A percentile compares a stretch with the other conserved stretches of the same genome.
phyloP scores from a whole-genome alignment of 1,140 invertebrate genomes.

The Dolichoris vasculosae region DNA sequence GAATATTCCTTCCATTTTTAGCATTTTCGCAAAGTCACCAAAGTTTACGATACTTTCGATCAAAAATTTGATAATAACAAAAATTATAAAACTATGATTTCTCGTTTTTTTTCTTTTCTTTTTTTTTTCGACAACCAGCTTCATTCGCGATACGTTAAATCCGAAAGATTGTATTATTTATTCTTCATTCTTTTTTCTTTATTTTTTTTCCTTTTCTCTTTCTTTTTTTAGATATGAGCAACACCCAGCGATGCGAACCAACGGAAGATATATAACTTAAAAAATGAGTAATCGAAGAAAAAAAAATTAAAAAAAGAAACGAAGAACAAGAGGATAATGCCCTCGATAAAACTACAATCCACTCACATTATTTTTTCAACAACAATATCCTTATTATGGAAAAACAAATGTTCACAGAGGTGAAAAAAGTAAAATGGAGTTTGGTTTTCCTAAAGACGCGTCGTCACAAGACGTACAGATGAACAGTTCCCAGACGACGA shows the following conservation, averaged over 20 bases:
- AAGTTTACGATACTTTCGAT: too few relatives aligned
- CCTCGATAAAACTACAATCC: constrained; percentile 42
- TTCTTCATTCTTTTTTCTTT: too few relatives aligned
- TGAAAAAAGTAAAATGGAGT: constrained; percentile 31
- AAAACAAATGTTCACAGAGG: constrained; percentile 45
- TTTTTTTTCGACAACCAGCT: neutral
- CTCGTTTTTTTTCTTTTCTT: too few relatives aligned
- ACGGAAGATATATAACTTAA: neutral
- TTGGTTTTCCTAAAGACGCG: constrained; percentile 26
- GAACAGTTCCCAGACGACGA: constrained; percentile 2
- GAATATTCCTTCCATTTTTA: neutral
- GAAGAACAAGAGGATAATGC: constrained; percentile 10
- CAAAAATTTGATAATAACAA: too few relatives aligned
- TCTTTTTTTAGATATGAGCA: neutral
- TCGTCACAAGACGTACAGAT: neutral
- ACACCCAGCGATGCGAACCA: neutral
- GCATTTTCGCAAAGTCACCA: too few relatives aligned
- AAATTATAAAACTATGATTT: too few relatives aligned
- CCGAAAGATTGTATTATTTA: constrained; percentile 6
- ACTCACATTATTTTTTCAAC: constrained; percentile 46
- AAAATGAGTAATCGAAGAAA: neutral
- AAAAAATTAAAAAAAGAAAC: neutral
- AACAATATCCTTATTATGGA: constrained; percentile 47
- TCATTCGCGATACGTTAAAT: neutral
- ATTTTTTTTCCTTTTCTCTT: neutral